Conservation (phyloP, 2,797 vertebrate genomes). For the Buphagus erythrorhynchus region DNA sequence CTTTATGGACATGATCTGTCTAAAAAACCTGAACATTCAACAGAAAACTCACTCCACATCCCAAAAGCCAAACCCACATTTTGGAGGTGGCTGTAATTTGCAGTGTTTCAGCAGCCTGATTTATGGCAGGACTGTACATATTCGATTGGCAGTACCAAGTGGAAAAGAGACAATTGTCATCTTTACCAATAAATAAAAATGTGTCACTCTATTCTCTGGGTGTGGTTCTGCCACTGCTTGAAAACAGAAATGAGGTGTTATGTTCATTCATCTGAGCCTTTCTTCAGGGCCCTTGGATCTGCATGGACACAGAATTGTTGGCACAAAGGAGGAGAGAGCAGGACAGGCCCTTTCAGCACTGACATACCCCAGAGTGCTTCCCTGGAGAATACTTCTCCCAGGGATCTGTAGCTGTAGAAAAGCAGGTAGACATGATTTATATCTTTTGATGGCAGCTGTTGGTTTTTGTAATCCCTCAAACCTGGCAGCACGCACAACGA, state of each 20-base stretch:
- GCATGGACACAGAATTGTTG: neutral
- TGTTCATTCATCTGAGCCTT: neutral
- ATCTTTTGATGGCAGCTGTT: neutral
- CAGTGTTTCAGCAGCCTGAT: neutral
- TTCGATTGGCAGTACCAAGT: fast-evolving
- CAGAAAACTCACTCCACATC: neutral
- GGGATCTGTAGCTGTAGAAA: neutral
- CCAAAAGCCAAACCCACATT: neutral
- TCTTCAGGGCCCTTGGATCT: neutral
- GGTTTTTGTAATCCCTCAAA: neutral
- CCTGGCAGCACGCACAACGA: neutral
- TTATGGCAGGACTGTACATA: neutral
- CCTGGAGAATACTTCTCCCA: neutral
- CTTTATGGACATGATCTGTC: neutral
- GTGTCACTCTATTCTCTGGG: neutral
- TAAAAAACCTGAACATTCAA: neutral
- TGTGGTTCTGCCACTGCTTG: neutral
- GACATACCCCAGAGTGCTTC: neutral
- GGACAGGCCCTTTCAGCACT: neutral
- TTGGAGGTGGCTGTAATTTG: neutral
- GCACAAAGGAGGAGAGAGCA: neutral
- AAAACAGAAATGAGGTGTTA: neutral
- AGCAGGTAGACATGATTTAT: neutral
- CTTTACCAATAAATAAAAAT: neutral
- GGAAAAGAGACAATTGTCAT: neutral